These are phyloP conservation scores for Oreochromis mossambicus DNA, from an alignment of 2,797 vertebrate species.

Conservation along the genomic window DNA sequence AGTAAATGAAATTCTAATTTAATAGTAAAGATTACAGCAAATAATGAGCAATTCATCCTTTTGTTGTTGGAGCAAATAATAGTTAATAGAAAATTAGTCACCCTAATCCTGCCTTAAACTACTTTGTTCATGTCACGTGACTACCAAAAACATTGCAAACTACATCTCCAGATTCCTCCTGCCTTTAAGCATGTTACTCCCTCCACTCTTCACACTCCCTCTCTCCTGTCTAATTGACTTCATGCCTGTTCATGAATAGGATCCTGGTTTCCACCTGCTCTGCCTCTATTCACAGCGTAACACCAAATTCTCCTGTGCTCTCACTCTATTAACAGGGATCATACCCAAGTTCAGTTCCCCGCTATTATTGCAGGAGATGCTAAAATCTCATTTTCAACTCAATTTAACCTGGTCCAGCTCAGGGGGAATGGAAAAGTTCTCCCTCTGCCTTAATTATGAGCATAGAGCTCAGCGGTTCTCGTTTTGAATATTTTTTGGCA, in stretches of 20 bases:
- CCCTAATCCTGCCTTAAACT: neutral
- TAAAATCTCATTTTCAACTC: conserved; percentile 86
- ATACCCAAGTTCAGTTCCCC: conserved; percentile 76
- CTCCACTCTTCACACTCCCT: conserved; percentile 66
- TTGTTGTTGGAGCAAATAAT: neutral
- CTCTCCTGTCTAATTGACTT: conserved; percentile 81
- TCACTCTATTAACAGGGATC: conserved; percentile 84
- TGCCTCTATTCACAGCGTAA: conserved; percentile 74
- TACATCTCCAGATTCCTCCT: conserved; percentile 22
- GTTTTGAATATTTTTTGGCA: neutral
- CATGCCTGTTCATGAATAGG: conserved; percentile 81
- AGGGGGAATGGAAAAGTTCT: conserved; percentile 50
- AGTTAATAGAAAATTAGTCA: neutral
- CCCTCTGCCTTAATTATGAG: conserved; percentile 59
- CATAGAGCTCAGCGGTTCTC: neutral
- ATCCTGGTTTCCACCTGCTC: conserved; percentile 79
- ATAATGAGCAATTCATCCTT: neutral
- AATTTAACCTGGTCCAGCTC: conserved; percentile 80
- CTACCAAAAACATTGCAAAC: conserved; percentile 19
- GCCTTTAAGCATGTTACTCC: conserved; percentile 34
- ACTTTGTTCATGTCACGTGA: conserved; percentile 23
- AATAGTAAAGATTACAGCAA: neutral
- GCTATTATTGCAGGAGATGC: conserved; percentile 79
- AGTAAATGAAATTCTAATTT: neutral
- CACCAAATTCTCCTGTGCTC: conserved; percentile 82